phyloP scores from a whole-genome alignment of 2,797 vertebrate genomes.

The Tokudaia muenninki region DNA sequence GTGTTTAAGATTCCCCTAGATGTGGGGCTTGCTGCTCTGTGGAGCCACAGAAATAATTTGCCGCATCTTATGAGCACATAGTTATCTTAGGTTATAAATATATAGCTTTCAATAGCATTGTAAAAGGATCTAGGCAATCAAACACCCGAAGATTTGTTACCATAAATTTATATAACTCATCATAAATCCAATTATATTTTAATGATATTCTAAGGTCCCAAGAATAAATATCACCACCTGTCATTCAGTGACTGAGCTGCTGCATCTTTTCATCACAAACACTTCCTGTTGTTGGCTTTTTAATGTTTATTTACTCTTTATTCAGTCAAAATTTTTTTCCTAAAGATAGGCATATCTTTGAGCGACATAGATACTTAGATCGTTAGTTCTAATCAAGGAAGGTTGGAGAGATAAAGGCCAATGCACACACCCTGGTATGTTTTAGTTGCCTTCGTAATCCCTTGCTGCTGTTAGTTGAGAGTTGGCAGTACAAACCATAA shows the following conservation, averaged over 20 bases:
- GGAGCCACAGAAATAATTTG: conserved; percentile 20
- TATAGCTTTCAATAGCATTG: neutral
- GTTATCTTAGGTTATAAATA: neutral
- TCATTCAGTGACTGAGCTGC: neutral
- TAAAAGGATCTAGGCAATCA: conserved; percentile 48
- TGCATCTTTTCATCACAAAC: neutral
- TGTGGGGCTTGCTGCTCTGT: neutral
- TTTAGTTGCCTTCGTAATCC: neutral
- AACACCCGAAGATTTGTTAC: neutral
- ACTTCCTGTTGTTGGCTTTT: neutral
- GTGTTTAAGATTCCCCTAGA: neutral
- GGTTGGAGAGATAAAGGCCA: conserved; percentile 27
- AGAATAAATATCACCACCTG: conserved; percentile 5
- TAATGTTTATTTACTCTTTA: neutral
- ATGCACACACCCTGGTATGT: neutral
- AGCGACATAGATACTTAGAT: conserved; percentile 14
- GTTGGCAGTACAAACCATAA: neutral
- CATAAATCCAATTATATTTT: conserved; percentile 39
- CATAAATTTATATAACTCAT: conserved; percentile 25
- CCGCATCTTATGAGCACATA: neutral
- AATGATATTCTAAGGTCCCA: conserved; percentile 15
- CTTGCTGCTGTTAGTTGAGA: neutral
- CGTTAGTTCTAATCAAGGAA: neutral
- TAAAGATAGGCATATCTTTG: neutral
- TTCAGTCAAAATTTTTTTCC: neutral